Conservation (phyloP, 2,888 invertebrate genomes). For the Cantharis rufa region DNA sequence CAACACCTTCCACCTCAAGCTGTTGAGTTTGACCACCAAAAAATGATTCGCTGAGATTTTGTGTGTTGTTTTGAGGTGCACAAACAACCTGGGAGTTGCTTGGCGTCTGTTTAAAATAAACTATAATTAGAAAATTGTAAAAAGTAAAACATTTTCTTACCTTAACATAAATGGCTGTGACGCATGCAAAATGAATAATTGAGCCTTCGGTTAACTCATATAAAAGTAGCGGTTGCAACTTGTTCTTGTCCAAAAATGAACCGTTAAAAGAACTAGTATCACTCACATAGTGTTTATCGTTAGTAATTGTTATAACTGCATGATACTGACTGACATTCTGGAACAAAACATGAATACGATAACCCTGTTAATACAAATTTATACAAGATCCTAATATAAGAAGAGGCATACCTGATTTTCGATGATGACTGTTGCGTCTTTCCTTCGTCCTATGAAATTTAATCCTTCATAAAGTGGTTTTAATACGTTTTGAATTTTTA, state of each 20-base stretch:
- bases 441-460: constrained; percentile 50
- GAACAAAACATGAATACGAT: constrained; percentile 16
- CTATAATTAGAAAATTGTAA: background rate
- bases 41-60: constrained; percentile 40
- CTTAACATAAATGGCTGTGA: constrained; percentile 34
- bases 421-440: constrained; percentile 45
- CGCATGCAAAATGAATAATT: constrained; percentile 43
- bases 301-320: constrained; percentile 47
- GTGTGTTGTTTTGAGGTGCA: constrained; percentile 8
- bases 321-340: constrained; percentile 52
- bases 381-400: background rate
- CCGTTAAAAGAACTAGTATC: constrained; percentile 52
- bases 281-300: constrained; percentile 46
- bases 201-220: constrained; percentile 41
- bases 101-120: background rate
- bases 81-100: background rate
- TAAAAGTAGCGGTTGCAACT: constrained; percentile 43
- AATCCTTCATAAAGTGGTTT: constrained; percentile 44
- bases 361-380: background rate
- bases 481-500: constrained; percentile 35
- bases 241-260: constrained; percentile 40
- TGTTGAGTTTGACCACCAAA: constrained; percentile 41
- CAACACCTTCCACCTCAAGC: background rate
- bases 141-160: constrained; percentile 13
- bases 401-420: constrained; percentile 44